phyloP scores from a whole-genome alignment of 1,140 invertebrate species.

The Trachelipus rathkii region DNA sequence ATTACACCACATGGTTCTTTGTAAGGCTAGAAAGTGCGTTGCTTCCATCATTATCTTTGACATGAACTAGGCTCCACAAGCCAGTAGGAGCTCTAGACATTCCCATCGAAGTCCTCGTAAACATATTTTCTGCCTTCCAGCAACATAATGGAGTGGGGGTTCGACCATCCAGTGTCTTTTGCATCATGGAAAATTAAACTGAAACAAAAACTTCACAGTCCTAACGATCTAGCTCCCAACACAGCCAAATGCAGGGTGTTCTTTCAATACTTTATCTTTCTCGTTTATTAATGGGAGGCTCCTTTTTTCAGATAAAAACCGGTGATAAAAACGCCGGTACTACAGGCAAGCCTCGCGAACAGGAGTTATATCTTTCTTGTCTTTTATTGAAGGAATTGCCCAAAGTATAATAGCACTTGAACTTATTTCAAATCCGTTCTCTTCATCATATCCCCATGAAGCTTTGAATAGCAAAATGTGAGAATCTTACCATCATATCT shows the following conservation, averaged over 20 bases:
- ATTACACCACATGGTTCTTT: conserved; percentile 41
- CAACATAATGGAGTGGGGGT: conserved; percentile 81
- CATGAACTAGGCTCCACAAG: conserved; percentile 74
- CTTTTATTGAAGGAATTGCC: conserved; percentile 27
- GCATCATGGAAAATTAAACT: conserved; percentile 71
- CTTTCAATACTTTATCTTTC: conserved; percentile 68
- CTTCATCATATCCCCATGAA: conserved; percentile 1
- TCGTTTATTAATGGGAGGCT: conserved; percentile 63
- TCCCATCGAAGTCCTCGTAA: conserved; percentile 37
- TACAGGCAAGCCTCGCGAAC: conserved; percentile 71
- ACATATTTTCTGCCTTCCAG: conserved; percentile 68
- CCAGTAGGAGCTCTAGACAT: conserved; percentile 74
- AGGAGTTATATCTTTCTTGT: conserved; percentile 62
- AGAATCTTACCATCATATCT: conserved; percentile 66
- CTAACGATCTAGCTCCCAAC: conserved; percentile 63
- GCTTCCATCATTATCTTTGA: conserved; percentile 69
- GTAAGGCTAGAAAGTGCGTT: conserved; percentile 34
- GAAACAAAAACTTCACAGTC: conserved; percentile 30
- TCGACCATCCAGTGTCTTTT: conserved; percentile 80
- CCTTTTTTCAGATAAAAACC: conserved; percentile 54
- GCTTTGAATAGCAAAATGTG: conserved; percentile 49
- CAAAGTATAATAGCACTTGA: conserved; percentile 24
- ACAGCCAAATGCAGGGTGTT: conserved; percentile 67
- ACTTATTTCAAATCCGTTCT: conserved; percentile 22
- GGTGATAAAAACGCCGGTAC: conserved; percentile 70